Evolutionary conservation across 2,888 invertebrate genomes (phyloP), one percentile per base, ranked within the genome.

Genomic region (Drosophila siamana): DNA sequence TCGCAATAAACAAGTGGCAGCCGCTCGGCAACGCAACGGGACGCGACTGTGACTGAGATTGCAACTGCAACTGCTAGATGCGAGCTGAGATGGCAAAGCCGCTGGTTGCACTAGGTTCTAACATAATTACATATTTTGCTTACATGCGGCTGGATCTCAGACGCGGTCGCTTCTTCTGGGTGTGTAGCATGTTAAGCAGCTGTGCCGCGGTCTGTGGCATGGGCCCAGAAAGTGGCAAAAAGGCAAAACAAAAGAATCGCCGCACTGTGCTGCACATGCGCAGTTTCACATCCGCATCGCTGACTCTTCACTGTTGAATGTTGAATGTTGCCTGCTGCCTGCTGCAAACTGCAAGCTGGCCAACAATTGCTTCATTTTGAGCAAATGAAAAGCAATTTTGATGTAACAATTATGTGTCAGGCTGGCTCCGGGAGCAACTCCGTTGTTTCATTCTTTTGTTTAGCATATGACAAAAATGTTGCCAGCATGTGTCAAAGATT

Each of bases 321-420:
- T 28, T 7, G 28, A 2, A 7, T 28, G 28, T 9, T 28, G 28
- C 24, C 19, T 60, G 64, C 48, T 36, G 30, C 40, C 15, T 50
- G 46, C 38, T 22, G 55, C 2, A 19, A 19, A 3, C 19, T 3
- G 33, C 19, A 8, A 48, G 8, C 28, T 52, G 48, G 61, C 43
- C 73, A 83, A 87, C 76, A 85, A 85, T 85, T 87, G 78, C 84
- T 87, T 85, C 69, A 85, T 85, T 85, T 87, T 72, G 69, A 80
- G 78, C 87, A 78, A 87, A 87, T 87, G 79, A 81, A 85, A 85
- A 78, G 88, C 74, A 87, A 85, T 85, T 83, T 82, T 69, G 76
- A 76, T 82, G 80, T 70, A 69, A 66, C 76, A 87, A 87, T 87
- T 83, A 81, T 74, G 59, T 74, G 67, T 59, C 47, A 51, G 47